These are phyloP conservation scores for Hipparchia semele DNA, from an alignment of 2,888 invertebrate genomes.

Conservation along the genomic window DNA sequence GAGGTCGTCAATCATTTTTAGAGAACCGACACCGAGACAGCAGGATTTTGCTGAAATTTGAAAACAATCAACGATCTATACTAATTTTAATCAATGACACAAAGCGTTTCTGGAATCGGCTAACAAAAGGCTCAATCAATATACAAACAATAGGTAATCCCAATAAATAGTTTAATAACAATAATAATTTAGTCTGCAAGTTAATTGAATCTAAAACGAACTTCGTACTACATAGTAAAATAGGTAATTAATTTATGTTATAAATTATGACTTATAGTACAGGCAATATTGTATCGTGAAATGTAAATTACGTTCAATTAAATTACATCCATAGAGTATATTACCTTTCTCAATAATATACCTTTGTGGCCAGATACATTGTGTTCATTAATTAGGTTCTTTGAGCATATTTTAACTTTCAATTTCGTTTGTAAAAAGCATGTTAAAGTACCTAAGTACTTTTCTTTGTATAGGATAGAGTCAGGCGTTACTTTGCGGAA, in stretches of 20 bases:
- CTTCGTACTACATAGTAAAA: conserved; percentile 10
- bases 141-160: background rate
- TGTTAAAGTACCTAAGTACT: too few relatives aligned
- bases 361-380: background rate
- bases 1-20: too few relatives aligned
- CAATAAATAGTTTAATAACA: background rate
- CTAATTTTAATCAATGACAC: too few relatives aligned
- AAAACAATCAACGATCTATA: too few relatives aligned
- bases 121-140: background rate
- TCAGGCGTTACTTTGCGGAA: too few relatives aligned
- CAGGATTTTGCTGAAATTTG: too few relatives aligned
- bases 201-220: conserved; percentile 16
- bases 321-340: conserved; percentile 9
- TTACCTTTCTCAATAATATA: background rate
- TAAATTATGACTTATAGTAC: background rate
- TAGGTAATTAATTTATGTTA: background rate
- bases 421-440: too few relatives aligned
- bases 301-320: conserved; percentile 7
- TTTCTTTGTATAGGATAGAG: too few relatives aligned
- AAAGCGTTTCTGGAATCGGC: background rate
- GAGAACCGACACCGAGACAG: too few relatives aligned
- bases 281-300: conserved; percentile 1
- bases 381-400: background rate
- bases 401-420: too few relatives aligned
- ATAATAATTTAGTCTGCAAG: too few relatives aligned